Conservation (phyloP, 2,888 invertebrate species). For the Xylota sylvarum region DNA sequence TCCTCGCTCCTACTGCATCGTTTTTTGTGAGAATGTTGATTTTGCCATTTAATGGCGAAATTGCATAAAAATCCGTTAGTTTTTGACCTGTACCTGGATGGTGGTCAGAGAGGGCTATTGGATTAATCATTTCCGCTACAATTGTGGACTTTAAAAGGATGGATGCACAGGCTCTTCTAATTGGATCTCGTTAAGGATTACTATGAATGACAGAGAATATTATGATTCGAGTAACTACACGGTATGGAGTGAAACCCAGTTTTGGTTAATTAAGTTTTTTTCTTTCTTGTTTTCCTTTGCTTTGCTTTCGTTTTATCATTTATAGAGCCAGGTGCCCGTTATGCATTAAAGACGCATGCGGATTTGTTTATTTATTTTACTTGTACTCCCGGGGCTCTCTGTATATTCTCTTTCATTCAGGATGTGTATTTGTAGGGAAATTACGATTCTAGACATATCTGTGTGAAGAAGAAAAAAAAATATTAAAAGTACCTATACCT, state of each 20-base stretch:
- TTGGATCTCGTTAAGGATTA: conserved; percentile 39
- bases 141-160: conserved; percentile 55
- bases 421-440: conserved; percentile 44
- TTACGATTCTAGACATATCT: conserved; percentile 31
- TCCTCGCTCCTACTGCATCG: conserved; percentile 1
- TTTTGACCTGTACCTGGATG: conserved; percentile 62
- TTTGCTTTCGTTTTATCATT: neutral
- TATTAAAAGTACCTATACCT: neutral
- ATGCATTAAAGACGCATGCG: conserved; percentile 59
- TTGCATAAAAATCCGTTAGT: conserved; percentile 69
- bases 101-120: conserved; percentile 26
- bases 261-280: conserved; percentile 27
- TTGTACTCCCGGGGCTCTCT: neutral
- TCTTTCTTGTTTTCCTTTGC: neutral
- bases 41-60: conserved; percentile 73
- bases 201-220: neutral
- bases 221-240: conserved; percentile 6
- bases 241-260: conserved; percentile 21
- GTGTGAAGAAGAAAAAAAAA: conserved; percentile 6
- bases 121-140: conserved; percentile 56
- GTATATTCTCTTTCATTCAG: conserved; percentile 11
- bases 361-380: conserved; percentile 33
- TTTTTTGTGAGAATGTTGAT: conserved; percentile 65
- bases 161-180: conserved; percentile 29
- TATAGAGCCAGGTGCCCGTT: neutral